Evolutionary conservation across 2,888 invertebrate genomes (phyloP).

Genomic region (Drosophila antonietae): DNA sequence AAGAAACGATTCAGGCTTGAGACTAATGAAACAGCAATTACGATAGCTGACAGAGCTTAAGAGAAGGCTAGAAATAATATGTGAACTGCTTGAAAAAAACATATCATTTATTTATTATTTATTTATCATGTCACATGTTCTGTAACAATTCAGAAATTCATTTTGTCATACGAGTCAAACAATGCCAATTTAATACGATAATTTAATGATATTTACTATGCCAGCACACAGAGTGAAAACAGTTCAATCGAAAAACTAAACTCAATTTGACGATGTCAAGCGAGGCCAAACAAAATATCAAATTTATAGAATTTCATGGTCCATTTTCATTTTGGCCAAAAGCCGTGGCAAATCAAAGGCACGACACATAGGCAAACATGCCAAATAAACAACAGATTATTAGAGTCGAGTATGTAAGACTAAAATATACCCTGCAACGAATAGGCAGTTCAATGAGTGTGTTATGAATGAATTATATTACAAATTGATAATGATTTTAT

Average conservation of each 20-base stretch:
- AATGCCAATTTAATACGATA: conserved; percentile 32
- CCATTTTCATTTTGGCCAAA: conserved; percentile 28
- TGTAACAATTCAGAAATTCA: not conserved
- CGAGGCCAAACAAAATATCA: conserved; percentile 63
- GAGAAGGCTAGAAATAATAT: not conserved
- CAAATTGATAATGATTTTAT: too few species aligned
- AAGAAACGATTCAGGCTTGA: conserved; percentile 17
- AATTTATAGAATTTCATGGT: conserved; percentile 70
- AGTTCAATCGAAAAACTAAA: conserved; percentile 49
- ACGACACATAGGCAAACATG: conserved; percentile 25
- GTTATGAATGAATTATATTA: not conserved
- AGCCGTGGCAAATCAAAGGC: conserved; percentile 56
- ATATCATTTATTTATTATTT: not conserved
- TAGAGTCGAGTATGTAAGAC: not conserved
- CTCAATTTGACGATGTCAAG: conserved; percentile 64
- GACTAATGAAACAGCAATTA: conserved; percentile 11
- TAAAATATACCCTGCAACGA: not conserved
- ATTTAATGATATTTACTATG: conserved; percentile 43
- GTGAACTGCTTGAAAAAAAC: not conserved
- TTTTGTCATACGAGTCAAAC: conserved; percentile 6
- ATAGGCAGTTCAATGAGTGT: fast-evolving
- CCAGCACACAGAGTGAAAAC: conserved; percentile 1
- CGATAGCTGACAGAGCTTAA: conserved; percentile 2
- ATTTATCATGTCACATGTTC: not conserved
- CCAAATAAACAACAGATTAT: conserved; percentile 18